Conservation (phyloP, 2,888 invertebrate species). For the Lasiommata megera region DNA sequence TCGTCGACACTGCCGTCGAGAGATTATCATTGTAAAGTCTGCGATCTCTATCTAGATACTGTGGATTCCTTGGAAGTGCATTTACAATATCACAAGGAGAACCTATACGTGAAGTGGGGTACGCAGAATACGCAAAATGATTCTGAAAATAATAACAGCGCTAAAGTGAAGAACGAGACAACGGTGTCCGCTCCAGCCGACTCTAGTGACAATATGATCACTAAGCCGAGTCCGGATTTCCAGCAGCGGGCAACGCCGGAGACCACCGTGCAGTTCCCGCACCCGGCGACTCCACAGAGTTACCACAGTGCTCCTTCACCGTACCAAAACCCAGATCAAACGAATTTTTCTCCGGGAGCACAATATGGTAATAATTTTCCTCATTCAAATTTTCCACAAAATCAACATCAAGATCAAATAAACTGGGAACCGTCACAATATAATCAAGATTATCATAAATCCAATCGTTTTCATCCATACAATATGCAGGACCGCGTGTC, state of each 20-base stretch:
- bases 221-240: slow-evolving; percentile 82
- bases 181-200: slow-evolving; percentile 87
- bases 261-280: slow-evolving; percentile 80
- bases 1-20: slow-evolving; percentile 80
- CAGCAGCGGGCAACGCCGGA: slow-evolving; percentile 81
- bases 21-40: slow-evolving; percentile 88
- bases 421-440: slow-evolving; percentile 75
- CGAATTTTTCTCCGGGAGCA: slow-evolving; percentile 79
- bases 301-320: slow-evolving; percentile 85
- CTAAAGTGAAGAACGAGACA: slow-evolving; percentile 81
- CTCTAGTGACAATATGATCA: slow-evolving; percentile 86
- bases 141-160: slow-evolving; percentile 85
- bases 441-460: slow-evolving; percentile 69
- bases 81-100: slow-evolving; percentile 89
- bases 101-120: slow-evolving; percentile 88
- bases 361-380: slow-evolving; percentile 75
- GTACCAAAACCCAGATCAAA: slow-evolving; percentile 82
- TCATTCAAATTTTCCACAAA: slow-evolving; percentile 75
- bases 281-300: slow-evolving; percentile 84
- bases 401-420: slow-evolving; percentile 73
- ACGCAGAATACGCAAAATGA: slow-evolving; percentile 80
- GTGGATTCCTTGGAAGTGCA: slow-evolving; percentile 89
- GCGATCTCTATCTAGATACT: slow-evolving; percentile 88
- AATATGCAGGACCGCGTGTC: slow-evolving; percentile 78
- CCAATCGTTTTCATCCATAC: slow-evolving; percentile 75